Evolutionary conservation across 1,140 invertebrate species (phyloP).

Genomic region (Pectinophora gossypiella): DNA sequence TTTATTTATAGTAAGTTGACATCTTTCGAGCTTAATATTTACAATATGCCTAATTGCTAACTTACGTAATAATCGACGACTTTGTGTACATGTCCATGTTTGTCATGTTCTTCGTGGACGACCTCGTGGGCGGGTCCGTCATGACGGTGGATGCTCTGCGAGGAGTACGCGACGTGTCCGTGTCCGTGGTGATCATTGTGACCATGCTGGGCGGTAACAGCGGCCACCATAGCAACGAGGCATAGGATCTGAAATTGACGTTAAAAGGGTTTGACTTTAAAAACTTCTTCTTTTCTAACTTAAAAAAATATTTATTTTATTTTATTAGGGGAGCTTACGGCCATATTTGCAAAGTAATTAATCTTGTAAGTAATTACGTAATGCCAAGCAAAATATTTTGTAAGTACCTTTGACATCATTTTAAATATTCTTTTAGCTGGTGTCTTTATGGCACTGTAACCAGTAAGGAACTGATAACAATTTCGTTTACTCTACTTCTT

Average conservation of each 20-base stretch:
- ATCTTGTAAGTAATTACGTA: too few relatives aligned
- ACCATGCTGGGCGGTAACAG: conserved; percentile 6
- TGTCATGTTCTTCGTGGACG: conserved; percentile 3
- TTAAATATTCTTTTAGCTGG: conserved; percentile 11
- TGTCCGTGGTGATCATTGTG: neutral
- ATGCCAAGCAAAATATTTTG: too few relatives aligned
- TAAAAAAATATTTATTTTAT: too few relatives aligned
- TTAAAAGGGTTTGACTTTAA: too few relatives aligned
- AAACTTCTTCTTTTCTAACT: too few relatives aligned
- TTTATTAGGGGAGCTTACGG: too few relatives aligned
- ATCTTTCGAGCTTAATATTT: too few relatives aligned
- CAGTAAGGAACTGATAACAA: conserved; percentile 37
- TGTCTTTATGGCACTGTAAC: conserved; percentile 15
- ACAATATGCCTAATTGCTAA: too few relatives aligned
- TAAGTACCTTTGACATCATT: conserved; percentile 46
- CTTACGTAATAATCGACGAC: conserved; percentile 1
- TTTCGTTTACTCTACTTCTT: conserved; percentile 25
- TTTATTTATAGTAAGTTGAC: too few relatives aligned
- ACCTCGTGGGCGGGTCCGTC: conserved; percentile 10
- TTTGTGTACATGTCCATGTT: neutral
- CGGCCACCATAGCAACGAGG: conserved; percentile 13
- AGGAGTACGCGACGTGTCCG: conserved; percentile 11
- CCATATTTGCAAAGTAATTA: too few relatives aligned
- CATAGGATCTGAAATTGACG: conserved; percentile 38
- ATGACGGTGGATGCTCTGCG: conserved; percentile 17